phyloP scores from a whole-genome alignment of 2,113 vertebrate genomes.

The Theristicus caerulescens region DNA sequence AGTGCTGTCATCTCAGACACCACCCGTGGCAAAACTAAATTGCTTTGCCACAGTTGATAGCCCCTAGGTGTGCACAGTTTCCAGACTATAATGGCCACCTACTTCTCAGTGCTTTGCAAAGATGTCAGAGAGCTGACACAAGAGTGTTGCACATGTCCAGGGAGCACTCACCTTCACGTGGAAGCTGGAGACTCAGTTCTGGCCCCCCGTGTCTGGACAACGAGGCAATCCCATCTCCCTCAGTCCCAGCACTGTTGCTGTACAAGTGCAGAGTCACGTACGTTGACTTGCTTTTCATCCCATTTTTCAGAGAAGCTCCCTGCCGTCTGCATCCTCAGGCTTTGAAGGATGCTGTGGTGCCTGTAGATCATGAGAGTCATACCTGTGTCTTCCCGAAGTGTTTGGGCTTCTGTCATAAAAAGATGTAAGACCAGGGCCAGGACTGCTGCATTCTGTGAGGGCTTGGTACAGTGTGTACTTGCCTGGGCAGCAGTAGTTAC shows the following conservation, averaged over 20 bases:
- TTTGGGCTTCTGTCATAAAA: background rate
- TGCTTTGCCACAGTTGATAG: background rate
- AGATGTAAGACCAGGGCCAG: background rate
- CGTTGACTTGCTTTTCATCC: background rate
- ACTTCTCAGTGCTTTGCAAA: background rate
- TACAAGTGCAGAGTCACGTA: background rate
- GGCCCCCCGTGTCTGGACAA: fast-evolving
- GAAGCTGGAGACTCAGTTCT: background rate
- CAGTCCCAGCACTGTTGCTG: background rate
- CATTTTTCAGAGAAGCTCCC: background rate
- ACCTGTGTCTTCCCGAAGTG: background rate
- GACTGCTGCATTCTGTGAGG: background rate
- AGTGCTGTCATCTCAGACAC: background rate
- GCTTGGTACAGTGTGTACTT: background rate
- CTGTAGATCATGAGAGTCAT: background rate
- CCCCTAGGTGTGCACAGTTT: background rate
- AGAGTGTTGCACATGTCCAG: background rate
- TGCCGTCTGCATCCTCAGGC: background rate
- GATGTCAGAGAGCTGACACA: background rate
- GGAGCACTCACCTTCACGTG: background rate
- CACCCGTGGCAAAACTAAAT: background rate
- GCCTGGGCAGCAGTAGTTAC: background rate
- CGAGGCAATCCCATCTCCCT: background rate
- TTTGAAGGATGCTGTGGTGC: background rate
- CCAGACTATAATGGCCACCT: background rate